phyloP scores from a whole-genome alignment of 92 coral and sea anemone genomes.

The Actinostola sp. region DNA sequence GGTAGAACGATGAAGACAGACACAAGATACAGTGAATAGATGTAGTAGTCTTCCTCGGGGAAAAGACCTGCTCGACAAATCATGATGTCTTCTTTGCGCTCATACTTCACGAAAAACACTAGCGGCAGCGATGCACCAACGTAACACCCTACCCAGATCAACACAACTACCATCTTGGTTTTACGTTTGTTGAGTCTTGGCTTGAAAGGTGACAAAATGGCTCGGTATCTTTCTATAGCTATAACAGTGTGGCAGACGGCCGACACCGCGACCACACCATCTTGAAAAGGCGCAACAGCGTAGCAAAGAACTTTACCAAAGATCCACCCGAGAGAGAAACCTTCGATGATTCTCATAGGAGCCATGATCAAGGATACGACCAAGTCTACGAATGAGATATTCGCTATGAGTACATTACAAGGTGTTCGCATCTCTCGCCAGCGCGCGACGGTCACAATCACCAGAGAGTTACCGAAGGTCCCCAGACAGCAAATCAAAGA shows the following conservation, averaged over 20 bases:
- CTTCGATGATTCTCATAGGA: conserved; percentile 65
- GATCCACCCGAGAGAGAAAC: conserved; percentile 65
- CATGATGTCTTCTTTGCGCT: neutral
- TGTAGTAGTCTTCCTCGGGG: conserved; percentile 35
- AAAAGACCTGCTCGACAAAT: conserved; percentile 26
- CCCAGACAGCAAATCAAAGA: conserved; percentile 43
- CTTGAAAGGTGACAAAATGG: conserved; percentile 60
- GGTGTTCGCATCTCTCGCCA: conserved; percentile 61
- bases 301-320: conserved; percentile 76
- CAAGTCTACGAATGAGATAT: conserved; percentile 68
- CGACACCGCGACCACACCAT: conserved; percentile 65
- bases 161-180: conserved; percentile 39
- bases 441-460: conserved; percentile 56
- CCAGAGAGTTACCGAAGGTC: conserved; percentile 42
- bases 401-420: conserved; percentile 66
- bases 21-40: conserved; percentile 62
- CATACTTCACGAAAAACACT: conserved; percentile 38
- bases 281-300: conserved; percentile 68
- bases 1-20: conserved; percentile 60
- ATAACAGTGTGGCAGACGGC: conserved; percentile 76
- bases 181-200: conserved; percentile 39
- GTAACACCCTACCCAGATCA: conserved; percentile 51
- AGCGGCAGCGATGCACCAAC: conserved; percentile 51
- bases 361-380: conserved; percentile 53
- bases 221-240: conserved; percentile 74